Evolutionary conservation across 2,113 vertebrate species (phyloP).

Genomic region (Xenus cinereus): DNA sequence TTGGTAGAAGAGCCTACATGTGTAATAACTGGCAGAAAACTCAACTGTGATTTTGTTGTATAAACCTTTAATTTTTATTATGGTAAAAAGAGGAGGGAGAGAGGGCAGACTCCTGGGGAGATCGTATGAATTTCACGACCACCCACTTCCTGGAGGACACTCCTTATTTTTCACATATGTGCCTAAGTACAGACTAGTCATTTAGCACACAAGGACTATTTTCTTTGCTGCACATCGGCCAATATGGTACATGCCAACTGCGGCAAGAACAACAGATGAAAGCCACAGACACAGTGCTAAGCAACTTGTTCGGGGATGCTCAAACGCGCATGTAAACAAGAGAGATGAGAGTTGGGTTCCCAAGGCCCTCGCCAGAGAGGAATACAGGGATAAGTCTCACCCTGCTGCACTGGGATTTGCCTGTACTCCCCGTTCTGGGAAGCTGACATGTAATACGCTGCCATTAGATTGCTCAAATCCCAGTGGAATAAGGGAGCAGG

Average conservation of each 20-base stretch:
- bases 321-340: conserved; percentile 4
- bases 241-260: conserved; percentile 5
- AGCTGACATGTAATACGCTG: neutral
- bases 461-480: neutral
- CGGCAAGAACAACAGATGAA: conserved; percentile 31
- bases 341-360: neutral
- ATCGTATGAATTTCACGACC: neutral
- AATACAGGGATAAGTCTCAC: neutral
- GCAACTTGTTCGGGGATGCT: conserved; percentile 8
- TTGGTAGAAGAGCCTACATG: neutral
- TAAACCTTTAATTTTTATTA: conserved; percentile 48
- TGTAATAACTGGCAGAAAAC: conserved; percentile 20
- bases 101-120: neutral
- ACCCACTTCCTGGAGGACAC: neutral
- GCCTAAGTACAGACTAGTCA: neutral
- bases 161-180: neutral
- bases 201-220: neutral
- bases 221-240: conserved; percentile 28
- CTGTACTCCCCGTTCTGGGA: neutral
- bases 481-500: neutral
- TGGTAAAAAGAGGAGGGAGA: conserved; percentile 4
- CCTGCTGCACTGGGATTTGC: neutral
- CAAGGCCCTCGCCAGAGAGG: neutral
- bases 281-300: conserved; percentile 50
- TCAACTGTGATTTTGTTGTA: neutral